Conservation (phyloP, 2,888 invertebrate genomes). For the Adineta ricciae region DNA sequence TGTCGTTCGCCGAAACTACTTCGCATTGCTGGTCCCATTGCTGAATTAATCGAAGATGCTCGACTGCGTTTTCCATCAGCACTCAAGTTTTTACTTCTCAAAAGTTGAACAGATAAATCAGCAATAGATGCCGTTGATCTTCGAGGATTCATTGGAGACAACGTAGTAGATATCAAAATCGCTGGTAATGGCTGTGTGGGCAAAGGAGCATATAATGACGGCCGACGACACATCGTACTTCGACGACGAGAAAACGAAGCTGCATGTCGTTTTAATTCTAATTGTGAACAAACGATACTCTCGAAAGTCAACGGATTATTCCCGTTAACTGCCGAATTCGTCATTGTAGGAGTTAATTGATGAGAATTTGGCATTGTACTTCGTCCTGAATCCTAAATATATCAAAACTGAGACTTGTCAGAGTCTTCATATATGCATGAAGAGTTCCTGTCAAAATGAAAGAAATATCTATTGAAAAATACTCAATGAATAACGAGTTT, state of each 20-base stretch:
- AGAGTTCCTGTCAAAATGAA: neutral
- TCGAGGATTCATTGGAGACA: neutral
- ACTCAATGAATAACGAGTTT: neutral
- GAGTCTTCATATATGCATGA: too few relatives aligned
- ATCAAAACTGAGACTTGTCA: too few relatives aligned
- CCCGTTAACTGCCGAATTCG: neutral
- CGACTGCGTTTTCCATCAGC: neutral
- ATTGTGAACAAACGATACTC: slow-evolving; percentile 6
- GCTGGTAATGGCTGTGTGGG: neutral
- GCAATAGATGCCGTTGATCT: neutral
- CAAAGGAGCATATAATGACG: neutral
- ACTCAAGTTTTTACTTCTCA: neutral
- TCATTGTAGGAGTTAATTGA: neutral
- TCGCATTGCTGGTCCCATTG: neutral
- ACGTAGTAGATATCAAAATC: neutral
- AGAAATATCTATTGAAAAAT: neutral
- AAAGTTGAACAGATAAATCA: neutral
- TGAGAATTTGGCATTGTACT: neutral
- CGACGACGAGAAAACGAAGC: neutral
- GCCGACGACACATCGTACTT: neutral
- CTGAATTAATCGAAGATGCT: neutral
- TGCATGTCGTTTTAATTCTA: slow-evolving; percentile 18
- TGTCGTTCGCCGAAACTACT: neutral
- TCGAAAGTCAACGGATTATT: slow-evolving; percentile 10
- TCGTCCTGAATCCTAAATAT: neutral